Conservation (phyloP, 2,888 invertebrate genomes). For the Ennomos fuscantarius region DNA sequence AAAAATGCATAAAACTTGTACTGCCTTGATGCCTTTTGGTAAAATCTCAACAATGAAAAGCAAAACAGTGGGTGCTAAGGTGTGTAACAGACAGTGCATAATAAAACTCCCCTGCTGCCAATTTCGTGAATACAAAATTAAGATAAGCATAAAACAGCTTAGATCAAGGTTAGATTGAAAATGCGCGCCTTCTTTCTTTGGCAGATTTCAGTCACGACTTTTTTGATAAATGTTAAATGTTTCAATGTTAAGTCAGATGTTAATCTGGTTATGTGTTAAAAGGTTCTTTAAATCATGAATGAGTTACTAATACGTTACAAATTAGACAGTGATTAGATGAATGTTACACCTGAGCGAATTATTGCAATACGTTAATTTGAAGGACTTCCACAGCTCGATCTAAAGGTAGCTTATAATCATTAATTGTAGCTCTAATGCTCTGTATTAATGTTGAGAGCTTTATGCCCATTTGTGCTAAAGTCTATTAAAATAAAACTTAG, state of each 20-base stretch:
- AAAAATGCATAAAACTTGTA: too few relatives aligned
- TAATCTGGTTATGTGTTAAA: slow-evolving; percentile 33
- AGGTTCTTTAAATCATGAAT: slow-evolving; percentile 32
- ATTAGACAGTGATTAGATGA: slow-evolving; percentile 28
- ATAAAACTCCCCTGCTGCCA: slow-evolving; percentile 40
- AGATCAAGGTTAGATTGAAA: slow-evolving; percentile 62
- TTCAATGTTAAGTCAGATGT: slow-evolving; percentile 42
- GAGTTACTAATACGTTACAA: slow-evolving; percentile 27
- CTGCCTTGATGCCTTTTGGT: too few relatives aligned
- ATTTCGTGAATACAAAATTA: slow-evolving; percentile 63
- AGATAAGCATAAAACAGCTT: slow-evolving; percentile 64
- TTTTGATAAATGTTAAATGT: slow-evolving; percentile 50
- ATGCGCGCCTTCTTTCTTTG: slow-evolving; percentile 46
- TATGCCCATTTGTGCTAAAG: too few relatives aligned
- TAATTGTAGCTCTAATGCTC: too few relatives aligned
- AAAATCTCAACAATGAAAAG: not conserved
- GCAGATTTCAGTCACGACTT: slow-evolving; percentile 50
- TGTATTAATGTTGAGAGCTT: too few relatives aligned
- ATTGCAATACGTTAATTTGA: slow-evolving; percentile 2
- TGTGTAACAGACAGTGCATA: slow-evolving; percentile 11
- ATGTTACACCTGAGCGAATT: slow-evolving; percentile 3
- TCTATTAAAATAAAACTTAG: too few relatives aligned
- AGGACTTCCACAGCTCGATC: not conserved
- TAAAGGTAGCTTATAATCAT: too few relatives aligned
- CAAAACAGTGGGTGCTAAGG: not conserved